Percentiles rank a stretch among this genome's conserved stretches.
Conservation (phyloP, 1,140 invertebrate genomes). For the Drosophila saltans region DNA sequence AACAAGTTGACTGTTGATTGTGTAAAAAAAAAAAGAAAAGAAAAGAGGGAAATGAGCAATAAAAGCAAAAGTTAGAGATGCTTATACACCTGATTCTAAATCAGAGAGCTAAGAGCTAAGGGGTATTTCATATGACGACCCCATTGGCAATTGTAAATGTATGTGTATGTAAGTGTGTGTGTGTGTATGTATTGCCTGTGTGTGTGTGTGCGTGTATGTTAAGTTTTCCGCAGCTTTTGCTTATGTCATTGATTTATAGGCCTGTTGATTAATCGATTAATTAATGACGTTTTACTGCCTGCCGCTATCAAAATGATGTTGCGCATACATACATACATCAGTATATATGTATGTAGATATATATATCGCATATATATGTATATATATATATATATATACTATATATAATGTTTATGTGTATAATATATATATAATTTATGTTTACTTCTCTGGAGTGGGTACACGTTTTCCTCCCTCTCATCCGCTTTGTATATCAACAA, state of each 20-base stretch:
- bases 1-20: neutral
- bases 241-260: slow-evolving; percentile 57
- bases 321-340: slow-evolving; percentile 3
- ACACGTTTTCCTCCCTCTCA: slow-evolving; percentile 14
- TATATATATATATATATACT: slow-evolving; percentile 34
- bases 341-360: slow-evolving; percentile 5
- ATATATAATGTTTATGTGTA: slow-evolving; percentile 33
- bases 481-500: slow-evolving; percentile 58
- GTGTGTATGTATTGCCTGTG: neutral
- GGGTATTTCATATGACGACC: neutral
- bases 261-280: slow-evolving; percentile 55
- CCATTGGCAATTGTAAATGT: neutral
- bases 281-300: slow-evolving; percentile 34
- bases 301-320: slow-evolving; percentile 10
- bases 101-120: neutral
- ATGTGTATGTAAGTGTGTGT: neutral
- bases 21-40: neutral
- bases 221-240: slow-evolving; percentile 47
- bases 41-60: too few relatives aligned
- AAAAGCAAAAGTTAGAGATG: neutral
- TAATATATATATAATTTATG: slow-evolving; percentile 15
- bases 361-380: slow-evolving; percentile 29
- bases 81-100: neutral
- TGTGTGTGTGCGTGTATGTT: slow-evolving; percentile 22
- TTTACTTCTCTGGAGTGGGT: slow-evolving; percentile 1